Evolutionary conservation across 2,113 vertebrate species (phyloP).

Genomic region (Pavo muticus): DNA sequence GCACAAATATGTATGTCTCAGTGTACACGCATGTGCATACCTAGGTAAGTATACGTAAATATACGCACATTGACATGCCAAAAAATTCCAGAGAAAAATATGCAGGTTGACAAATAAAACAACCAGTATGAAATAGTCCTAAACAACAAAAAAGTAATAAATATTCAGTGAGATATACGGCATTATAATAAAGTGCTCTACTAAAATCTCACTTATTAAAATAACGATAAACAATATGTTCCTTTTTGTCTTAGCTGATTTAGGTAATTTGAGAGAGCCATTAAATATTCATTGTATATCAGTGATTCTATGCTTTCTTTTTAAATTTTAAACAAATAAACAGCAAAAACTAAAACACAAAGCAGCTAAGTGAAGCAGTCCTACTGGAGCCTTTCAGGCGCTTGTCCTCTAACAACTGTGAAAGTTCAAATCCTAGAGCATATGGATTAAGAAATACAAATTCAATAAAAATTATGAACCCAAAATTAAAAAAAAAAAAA

Average conservation of each 20-base stretch:
- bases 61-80: neutral
- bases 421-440: slow-evolving; percentile 32
- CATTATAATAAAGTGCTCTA: slow-evolving; percentile 77
- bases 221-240: slow-evolving; percentile 46
- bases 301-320: slow-evolving; percentile 43
- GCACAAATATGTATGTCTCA: neutral
- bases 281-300: slow-evolving; percentile 59
- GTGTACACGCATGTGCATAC: neutral
- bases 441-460: neutral
- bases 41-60: neutral
- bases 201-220: slow-evolving; percentile 64
- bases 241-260: slow-evolving; percentile 55
- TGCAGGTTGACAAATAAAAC: slow-evolving; percentile 41
- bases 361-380: slow-evolving; percentile 39
- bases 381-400: neutral
- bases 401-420: neutral
- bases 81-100: slow-evolving; percentile 53
- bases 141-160: slow-evolving; percentile 71
- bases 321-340: slow-evolving; percentile 42
- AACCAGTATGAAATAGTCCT: slow-evolving; percentile 52
- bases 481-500: neutral
- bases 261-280: slow-evolving; percentile 63
- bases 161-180: slow-evolving; percentile 73
- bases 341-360: slow-evolving; percentile 61
- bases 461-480: neutral